Percentiles rank a stretch among this genome's conserved stretches.
Conservation (phyloP, 2,113 vertebrate species). For the Myiagra hebetior region DNA sequence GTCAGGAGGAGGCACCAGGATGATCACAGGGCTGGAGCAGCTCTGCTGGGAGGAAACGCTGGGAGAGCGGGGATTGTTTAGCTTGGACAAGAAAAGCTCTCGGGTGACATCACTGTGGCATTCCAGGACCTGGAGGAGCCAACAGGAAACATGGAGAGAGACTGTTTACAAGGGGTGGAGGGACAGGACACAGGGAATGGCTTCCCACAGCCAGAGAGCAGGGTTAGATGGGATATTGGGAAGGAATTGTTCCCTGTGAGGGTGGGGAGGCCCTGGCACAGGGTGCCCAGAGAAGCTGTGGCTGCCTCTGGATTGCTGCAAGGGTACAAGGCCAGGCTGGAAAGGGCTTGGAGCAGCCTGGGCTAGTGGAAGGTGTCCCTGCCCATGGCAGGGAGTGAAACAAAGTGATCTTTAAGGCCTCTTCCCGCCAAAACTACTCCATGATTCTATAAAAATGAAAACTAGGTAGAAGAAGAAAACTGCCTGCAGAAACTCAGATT, state of each 20-base stretch:
- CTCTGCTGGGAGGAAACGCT: not conserved
- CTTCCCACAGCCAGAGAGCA: not conserved
- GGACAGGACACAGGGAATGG: accelerated
- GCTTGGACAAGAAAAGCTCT: not conserved
- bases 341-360: accelerated
- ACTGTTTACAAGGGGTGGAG: accelerated
- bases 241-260: not conserved
- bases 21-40: not conserved
- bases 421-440: not conserved
- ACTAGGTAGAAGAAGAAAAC: not conserved
- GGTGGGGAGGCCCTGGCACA: not conserved
- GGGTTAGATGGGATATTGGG: accelerated
- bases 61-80: not conserved
- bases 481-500: not conserved
- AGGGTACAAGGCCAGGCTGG: accelerated
- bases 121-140: not conserved
- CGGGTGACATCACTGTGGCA: accelerated
- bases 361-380: accelerated
- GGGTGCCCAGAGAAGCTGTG: not conserved
- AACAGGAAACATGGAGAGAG: not conserved
- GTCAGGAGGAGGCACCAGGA: not conserved
- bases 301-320: not conserved
- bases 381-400: not conserved
- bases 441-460: not conserved
- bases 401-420: not conserved